Evolutionary conservation across 2,888 invertebrate genomes (phyloP), one percentile per base, ranked within the genome.

Genomic region (Eupithecia inturbata): DNA sequence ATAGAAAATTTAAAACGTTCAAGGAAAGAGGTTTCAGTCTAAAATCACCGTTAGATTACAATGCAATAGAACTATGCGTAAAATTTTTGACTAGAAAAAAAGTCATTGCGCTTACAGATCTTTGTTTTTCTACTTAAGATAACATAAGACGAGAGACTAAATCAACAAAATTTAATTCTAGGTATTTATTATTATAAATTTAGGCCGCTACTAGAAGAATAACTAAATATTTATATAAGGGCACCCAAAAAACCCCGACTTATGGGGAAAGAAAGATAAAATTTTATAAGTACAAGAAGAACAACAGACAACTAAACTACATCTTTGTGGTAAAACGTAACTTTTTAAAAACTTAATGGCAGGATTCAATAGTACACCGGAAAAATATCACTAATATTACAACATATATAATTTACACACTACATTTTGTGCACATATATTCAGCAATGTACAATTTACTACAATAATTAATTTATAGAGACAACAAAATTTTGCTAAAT

Each of bases 1-100:
- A 78, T 85, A 83, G 82, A 83, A 84, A 81, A 82, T 79, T 81
- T 80, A 82, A 85, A 87, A 87, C 82, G 79, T 80, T 82, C 79
- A 80, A 81, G 79, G 76, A 78, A 77, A 67, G 83, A 83, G 75
- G 75, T 76, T 80, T 89, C 88, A 89, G 88, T 90, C 89, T 83
- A 85, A 85, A 85, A 84, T 79, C 76, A 78, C 78, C 74, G 10
- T 79, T 73, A 75, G 67, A 74, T 78, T 78, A 81, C 71, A 77
- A 78, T 79, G 76, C 73, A 66, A 77, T 76, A 77, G 79, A 79
- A 81, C 82, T 80, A 82, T 81, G 81, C 78, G 67, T 81, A 68
- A 77, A 45, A 82, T 82, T 82, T 81, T 81, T 83, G 85, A 85
- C 85, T 85, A 86, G 83, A 82, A 79, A 76, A 36, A 73, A 79